Conservation (phyloP, 2,113 vertebrate species). For the Axis porcinus region DNA sequence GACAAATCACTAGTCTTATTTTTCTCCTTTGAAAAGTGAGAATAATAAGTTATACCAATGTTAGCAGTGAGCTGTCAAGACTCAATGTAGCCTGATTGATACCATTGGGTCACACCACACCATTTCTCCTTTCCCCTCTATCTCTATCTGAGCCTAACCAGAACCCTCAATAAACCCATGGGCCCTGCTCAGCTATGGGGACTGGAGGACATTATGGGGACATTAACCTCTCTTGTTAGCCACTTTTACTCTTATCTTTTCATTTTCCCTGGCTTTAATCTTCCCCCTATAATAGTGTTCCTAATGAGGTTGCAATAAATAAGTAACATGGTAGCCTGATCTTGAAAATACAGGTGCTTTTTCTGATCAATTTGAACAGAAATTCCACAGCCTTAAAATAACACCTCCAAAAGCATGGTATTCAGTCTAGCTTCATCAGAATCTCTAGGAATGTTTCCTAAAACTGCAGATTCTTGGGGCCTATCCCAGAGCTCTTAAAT, state of each 20-base stretch:
- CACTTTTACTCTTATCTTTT: not conserved
- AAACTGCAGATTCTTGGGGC: not conserved
- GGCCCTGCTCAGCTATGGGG: fast-evolving
- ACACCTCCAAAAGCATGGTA: not conserved
- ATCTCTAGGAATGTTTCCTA: not conserved
- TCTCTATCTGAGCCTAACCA: not conserved
- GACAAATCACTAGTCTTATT: not conserved
- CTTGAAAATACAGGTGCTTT: not conserved
- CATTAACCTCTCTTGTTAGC: not conserved
- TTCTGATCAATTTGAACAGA: not conserved
- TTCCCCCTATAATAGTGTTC: not conserved
- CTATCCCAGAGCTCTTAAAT: not conserved
- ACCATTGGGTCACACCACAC: not conserved
- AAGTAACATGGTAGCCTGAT: not conserved
- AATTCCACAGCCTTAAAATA: not conserved
- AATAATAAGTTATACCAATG: too few relatives aligned
- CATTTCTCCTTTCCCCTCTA: not conserved
- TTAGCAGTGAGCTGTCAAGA: not conserved
- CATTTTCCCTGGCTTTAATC: not conserved
- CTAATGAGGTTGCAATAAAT: not conserved
- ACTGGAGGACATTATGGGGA: not conserved
- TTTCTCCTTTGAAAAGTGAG: not conserved
- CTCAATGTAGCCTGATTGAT: too few relatives aligned
- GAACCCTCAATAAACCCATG: fast-evolving
- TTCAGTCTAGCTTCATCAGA: not conserved